A percentile compares a stretch with the other conserved stretches of the same genome.
Evolutionary conservation across 2,113 vertebrate species (phyloP).

Genomic region (Crotalus horridus): DNA sequence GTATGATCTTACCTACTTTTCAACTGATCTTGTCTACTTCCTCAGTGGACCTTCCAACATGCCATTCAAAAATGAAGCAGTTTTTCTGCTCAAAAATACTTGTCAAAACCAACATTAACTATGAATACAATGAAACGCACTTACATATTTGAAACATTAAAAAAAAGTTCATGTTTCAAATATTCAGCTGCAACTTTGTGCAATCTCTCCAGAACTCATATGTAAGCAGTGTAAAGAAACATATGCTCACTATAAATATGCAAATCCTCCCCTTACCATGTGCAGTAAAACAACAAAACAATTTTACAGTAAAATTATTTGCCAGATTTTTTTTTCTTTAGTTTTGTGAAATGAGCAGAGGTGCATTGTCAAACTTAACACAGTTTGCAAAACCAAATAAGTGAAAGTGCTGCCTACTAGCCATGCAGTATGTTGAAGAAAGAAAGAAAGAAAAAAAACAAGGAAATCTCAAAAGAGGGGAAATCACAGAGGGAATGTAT

Average conservation of each 20-base stretch:
- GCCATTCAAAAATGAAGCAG: background rate
- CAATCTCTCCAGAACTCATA: background rate
- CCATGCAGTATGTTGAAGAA: background rate
- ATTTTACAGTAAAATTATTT: background rate
- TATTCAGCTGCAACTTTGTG: background rate
- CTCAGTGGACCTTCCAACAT: background rate
- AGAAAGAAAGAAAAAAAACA: too few species aligned
- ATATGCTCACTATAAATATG: background rate
- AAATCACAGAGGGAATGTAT: background rate
- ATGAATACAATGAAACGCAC: background rate
- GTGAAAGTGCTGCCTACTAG: background rate
- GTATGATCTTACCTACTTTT: background rate
- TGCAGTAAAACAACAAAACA: background rate
- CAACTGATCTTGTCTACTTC: background rate
- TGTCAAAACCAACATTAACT: background rate
- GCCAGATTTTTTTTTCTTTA: background rate
- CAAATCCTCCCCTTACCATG: background rate
- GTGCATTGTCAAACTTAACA: background rate
- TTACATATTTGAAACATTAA: background rate
- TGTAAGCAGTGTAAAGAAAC: background rate
- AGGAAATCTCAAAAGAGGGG: background rate
- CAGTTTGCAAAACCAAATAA: background rate
- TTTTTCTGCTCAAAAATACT: background rate
- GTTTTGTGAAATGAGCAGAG: background rate
- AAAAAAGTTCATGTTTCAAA: background rate